phyloP scores from a whole-genome alignment of 2,113 vertebrate genomes.

The Chloroceryle aenea region DNA sequence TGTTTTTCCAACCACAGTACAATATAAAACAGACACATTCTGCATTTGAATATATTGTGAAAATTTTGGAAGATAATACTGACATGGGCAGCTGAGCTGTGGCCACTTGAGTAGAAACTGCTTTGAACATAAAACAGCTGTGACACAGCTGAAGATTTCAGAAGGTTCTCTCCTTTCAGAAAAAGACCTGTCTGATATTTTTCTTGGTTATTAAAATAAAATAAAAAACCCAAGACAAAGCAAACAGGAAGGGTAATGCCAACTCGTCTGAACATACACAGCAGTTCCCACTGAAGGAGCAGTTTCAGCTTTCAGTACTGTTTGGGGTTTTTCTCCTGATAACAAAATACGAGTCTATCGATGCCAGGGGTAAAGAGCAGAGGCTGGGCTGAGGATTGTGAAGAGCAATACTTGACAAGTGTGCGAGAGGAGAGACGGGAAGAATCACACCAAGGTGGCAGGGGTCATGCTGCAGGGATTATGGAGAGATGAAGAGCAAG shows the following conservation, averaged over 20 bases:
- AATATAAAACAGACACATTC: conserved; percentile 7
- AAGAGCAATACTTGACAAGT: neutral
- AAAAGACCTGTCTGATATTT: neutral
- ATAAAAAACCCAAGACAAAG: neutral
- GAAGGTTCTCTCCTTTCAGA: neutral
- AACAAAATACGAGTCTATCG: neutral
- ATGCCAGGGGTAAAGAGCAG: neutral
- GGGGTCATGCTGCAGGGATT: neutral
- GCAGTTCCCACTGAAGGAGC: neutral
- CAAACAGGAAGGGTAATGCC: neutral
- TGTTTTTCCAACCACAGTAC: neutral
- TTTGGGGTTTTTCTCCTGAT: neutral
- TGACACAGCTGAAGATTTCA: neutral
- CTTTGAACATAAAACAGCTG: conserved; percentile 31
- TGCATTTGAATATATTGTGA: neutral
- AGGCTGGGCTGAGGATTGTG: neutral
- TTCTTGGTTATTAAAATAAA: neutral
- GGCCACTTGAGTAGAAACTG: neutral
- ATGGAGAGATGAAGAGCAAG: neutral
- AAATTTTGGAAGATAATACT: conserved; percentile 1
- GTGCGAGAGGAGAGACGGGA: neutral
- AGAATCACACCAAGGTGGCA: neutral
- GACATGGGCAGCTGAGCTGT: neutral
- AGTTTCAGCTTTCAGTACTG: neutral
- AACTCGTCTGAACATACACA: neutral